Percentiles rank a stretch among this genome's conserved stretches.
phyloP scores from a whole-genome alignment of 2,113 vertebrate genomes.

The Aptenodytes patagonicus region DNA sequence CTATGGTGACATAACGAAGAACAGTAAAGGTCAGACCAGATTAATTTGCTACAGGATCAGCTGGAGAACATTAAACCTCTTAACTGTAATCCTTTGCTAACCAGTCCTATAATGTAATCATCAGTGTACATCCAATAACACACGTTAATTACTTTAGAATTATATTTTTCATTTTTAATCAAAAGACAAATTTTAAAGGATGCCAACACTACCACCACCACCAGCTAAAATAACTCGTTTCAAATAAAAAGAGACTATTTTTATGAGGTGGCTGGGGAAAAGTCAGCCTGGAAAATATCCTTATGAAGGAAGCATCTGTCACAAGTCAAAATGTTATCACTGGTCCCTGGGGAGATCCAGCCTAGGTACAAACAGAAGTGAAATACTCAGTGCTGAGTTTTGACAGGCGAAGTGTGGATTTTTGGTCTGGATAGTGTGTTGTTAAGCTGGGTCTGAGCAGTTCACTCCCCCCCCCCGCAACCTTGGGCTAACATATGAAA shows the following conservation, averaged over 20 bases:
- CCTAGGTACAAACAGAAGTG: background rate
- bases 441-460: background rate
- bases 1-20: conserved; percentile 67
- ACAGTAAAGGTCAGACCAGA: conserved; percentile 60
- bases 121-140: conserved; percentile 56
- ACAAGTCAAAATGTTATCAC: conserved; percentile 2
- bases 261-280: conserved; percentile 14
- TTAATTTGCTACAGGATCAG: conserved; percentile 61
- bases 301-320: conserved; percentile 52
- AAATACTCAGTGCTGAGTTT: background rate
- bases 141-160: conserved; percentile 56
- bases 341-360: background rate
- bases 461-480: background rate
- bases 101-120: conserved; percentile 58
- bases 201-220: background rate
- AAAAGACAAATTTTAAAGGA: conserved; percentile 17
- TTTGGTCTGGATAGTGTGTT: background rate
- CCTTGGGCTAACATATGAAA: background rate
- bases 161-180: conserved; percentile 53
- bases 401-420: background rate
- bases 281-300: conserved; percentile 52
- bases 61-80: conserved; percentile 66
- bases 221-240: background rate
- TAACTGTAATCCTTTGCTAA: conserved; percentile 55
- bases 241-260: background rate